These are phyloP conservation scores for Papilio gigon DNA, from an alignment of 2,888 invertebrate species.

Conservation along the genomic window DNA sequence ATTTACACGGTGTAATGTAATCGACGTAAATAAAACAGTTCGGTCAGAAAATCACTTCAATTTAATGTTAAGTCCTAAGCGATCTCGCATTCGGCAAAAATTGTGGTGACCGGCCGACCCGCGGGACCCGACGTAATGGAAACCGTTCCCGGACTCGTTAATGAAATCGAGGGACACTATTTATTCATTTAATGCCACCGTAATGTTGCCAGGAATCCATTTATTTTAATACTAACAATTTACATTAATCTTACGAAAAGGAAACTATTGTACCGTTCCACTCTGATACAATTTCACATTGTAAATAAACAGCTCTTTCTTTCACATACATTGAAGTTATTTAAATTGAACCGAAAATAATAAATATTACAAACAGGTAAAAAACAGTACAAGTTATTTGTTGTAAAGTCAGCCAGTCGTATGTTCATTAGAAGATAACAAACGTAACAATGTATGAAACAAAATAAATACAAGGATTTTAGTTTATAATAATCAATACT, in stretches of 20 bases:
- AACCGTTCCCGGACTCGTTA: conserved; percentile 36
- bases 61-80: conserved; percentile 11
- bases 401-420: too few species aligned
- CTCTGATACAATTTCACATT: neutral
- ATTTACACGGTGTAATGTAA: too few species aligned
- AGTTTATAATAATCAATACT: too few species aligned
- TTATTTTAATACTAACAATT: conserved; percentile 39
- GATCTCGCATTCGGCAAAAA: conserved; percentile 29
- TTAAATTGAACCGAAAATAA: too few species aligned
- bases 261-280: conserved; percentile 1
- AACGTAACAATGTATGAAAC: too few species aligned
- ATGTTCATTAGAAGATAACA: too few species aligned
- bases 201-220: conserved; percentile 35
- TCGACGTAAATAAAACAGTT: conserved; percentile 11
- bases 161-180: conserved; percentile 37
- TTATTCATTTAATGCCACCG: conserved; percentile 36
- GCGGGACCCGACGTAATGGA: conserved; percentile 37
- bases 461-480: too few species aligned
- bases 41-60: conserved; percentile 16
- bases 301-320: conserved; percentile 1
- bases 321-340: too few species aligned
- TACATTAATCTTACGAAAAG: neutral
- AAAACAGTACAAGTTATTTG: too few species aligned
- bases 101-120: conserved; percentile 36
- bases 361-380: too few species aligned